Evolutionary conservation across 2,888 invertebrate genomes (phyloP), one percentile per base, ranked within the genome.

Genomic region (Cremastinae sp.): DNA sequence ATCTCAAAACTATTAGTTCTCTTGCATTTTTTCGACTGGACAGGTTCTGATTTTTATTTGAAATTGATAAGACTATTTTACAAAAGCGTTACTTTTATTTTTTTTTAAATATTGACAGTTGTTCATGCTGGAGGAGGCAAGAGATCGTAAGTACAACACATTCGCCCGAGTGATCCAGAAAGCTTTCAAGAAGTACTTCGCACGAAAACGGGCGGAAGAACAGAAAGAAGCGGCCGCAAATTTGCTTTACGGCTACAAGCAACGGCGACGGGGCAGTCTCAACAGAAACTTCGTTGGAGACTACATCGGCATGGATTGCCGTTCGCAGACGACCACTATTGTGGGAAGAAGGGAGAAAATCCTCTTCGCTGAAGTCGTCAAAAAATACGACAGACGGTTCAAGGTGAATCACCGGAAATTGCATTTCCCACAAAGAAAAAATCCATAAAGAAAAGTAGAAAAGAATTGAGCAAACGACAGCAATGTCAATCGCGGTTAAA

Each of bases 221-320:
- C 91, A 93, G 81, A 92, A 92, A 82, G 91, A 92, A 82, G 91
- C 92, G 86, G 93, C 91, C 14, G 87, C 90, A 20, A 86, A 90
- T 87, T 83, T 91, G 73, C 84, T 91, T n/a, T 90, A 87, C 82
- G 90, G 90, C 1, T 92, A 92, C 84, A 94, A 94, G 84, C 93
- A 94, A 84, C 90, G 94, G 7, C 89, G 93, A 75, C 87, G 91
- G 5, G 91, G 90, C 83, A 94, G 93, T 76, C 82, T 94, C 18
- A 93, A 94, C 86, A 90, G 94, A 72, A 92, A 93, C 85, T 94
- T 93, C 88, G 91, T 92, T 45, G 93, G 93, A 4, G 94, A 94
- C 86, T 94, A 94, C 86, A 93, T 94, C 77, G 94, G 94, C 0
- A 83, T 94, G 80, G 94, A 94, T 71, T 90, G 92, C 77, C 90